Base-by-base conservation (phyloP, 1,140 invertebrate species). In the Bombyx mori region DNA sequence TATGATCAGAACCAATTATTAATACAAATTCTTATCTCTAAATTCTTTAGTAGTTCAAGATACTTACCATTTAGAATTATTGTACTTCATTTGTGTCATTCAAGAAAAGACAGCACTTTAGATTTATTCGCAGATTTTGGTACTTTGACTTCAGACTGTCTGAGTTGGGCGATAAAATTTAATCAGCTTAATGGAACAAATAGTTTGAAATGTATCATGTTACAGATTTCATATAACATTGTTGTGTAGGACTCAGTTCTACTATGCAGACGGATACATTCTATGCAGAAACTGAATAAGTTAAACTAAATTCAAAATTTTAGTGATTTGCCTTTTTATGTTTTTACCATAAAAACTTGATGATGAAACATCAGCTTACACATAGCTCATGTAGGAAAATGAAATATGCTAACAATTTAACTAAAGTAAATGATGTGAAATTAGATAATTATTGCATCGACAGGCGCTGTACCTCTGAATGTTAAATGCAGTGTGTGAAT, bases 171-270 rank as follows among this genome's bases (percentile, higher is more conserved):
- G 26, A 35, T 52, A 42, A 44, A 57, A 44, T 10, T 52, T 51
- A 58, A 58, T 58, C 51, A 42, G 35, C n/a, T 45, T 58, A 44
- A 58, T 58, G 57, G 57, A 58, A 53, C 42, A 46, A 52, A 44
- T 52, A 35, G 49, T 47, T 52, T 44, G 53, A 52, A 53, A 42
- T 58, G 22, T 18, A 53, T 57, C 35, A 49, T 45, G 22, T 43
- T 42, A 55, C 7, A 55, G 22, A 48, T 52, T 42, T 52, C 51
- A 49, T 18, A 57, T 58, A 62, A 77, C 73, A 72, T 56, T 69
- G 75, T 77, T 71, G 68, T 68, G 58, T 54, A 43, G 49, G 55
- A 45, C 55, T 35, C 46, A 42, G 52, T 48, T 69, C 61, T 64
- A 63, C 62, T 73, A 72, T 71, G 71, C 71, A 59, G 61, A 58